Evolutionary conservation across 2,888 invertebrate species (phyloP).

Genomic region (Mesoligia furuncula): DNA sequence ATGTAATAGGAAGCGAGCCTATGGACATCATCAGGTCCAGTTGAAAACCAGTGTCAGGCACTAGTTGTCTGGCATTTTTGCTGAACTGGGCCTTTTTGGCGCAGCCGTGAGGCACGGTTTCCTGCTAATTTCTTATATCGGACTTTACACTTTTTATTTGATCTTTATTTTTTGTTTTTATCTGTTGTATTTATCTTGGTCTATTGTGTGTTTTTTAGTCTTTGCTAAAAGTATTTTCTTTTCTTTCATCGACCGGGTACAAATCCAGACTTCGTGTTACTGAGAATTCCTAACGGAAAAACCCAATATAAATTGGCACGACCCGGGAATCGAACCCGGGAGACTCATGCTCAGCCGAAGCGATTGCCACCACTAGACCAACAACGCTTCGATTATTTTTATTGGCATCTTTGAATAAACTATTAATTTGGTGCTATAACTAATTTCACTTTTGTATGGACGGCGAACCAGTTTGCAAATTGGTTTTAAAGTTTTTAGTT

Average conservation of each 20-base stretch:
- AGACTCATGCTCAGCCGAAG: background rate
- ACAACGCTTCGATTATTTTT: background rate
- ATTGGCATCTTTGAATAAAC: background rate
- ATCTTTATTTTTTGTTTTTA: no score
- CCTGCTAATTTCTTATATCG: no score
- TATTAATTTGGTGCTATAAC: background rate
- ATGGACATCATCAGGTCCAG: background rate
- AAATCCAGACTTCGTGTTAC: background rate
- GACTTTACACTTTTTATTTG: no score
- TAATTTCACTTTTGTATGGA: background rate
- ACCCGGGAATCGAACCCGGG: background rate
- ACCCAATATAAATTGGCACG: no score
- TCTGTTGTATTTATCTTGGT: no score
- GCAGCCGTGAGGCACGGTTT: no score
- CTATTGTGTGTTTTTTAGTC: no score
- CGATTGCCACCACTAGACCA: background rate
- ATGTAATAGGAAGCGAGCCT: background rate
- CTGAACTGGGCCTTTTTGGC: no score
- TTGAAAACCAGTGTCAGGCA: no score
- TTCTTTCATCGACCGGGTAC: background rate
- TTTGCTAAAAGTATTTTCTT: no score
- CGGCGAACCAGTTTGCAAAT: constrained; percentile 8
- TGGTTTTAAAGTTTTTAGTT: constrained; percentile 26
- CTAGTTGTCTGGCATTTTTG: no score
- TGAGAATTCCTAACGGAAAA: background rate